Evolutionary conservation across 2,888 invertebrate species (phyloP).

Genomic region (Harpagoxenus sublaevis): DNA sequence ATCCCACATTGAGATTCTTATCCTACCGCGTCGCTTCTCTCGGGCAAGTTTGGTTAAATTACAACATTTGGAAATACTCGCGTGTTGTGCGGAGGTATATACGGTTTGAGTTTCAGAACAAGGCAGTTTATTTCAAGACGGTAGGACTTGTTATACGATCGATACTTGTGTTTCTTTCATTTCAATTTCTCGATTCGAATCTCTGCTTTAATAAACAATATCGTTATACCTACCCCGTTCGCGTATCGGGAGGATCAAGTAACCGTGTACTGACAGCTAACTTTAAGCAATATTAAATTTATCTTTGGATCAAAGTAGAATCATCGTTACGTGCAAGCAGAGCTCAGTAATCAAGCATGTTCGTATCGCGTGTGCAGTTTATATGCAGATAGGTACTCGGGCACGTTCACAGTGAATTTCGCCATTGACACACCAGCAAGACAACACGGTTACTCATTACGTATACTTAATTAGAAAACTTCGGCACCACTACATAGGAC

Average conservation of each 20-base stretch:
- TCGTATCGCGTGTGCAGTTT: slow-evolving; percentile 44
- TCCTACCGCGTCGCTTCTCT: background rate
- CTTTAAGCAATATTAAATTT: slow-evolving; percentile 19
- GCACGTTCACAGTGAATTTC: slow-evolving; percentile 41
- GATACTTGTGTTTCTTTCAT: slow-evolving; percentile 1
- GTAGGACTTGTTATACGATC: background rate
- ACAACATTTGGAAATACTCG: background rate
- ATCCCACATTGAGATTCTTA: slow-evolving; percentile 13
- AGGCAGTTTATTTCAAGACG: background rate
- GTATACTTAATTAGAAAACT: slow-evolving; percentile 75
- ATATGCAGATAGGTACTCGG: slow-evolving; percentile 35
- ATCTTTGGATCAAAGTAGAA: slow-evolving; percentile 31
- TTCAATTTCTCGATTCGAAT: background rate
- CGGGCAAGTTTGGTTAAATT: slow-evolving; percentile 3
- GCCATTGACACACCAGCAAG: slow-evolving; percentile 57
- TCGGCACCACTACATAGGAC: slow-evolving; percentile 45
- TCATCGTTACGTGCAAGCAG: slow-evolving; percentile 23
- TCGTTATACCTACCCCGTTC: background rate
- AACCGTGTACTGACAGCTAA: background rate
- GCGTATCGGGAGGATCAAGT: background rate
- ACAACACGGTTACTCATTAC: slow-evolving; percentile 71
- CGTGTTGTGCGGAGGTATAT: background rate
- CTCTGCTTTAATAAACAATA: background rate
- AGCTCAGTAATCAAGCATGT: slow-evolving; percentile 41
- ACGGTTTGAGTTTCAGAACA: background rate